Evolutionary conservation across 2,888 invertebrate genomes (phyloP).

Genomic region (Psococerastis gibbosa): DNA sequence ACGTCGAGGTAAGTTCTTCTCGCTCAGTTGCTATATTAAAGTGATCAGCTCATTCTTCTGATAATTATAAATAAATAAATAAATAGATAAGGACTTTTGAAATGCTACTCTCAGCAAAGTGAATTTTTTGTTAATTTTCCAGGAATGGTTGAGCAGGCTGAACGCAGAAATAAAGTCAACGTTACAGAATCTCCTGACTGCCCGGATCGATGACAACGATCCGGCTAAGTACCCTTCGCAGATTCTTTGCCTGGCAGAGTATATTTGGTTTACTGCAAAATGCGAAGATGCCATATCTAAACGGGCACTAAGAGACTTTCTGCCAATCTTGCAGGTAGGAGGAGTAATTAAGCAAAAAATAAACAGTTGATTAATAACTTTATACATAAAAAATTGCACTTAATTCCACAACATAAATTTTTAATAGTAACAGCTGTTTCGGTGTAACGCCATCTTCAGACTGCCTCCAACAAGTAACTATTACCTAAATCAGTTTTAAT

Average conservation of each 20-base stretch:
- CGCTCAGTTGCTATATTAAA: too few relatives aligned
- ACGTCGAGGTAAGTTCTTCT: constrained; percentile 47
- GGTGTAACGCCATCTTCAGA: too few relatives aligned
- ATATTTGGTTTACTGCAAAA: constrained; percentile 65
- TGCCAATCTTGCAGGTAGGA: constrained; percentile 29
- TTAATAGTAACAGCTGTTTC: too few relatives aligned
- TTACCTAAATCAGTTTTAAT: too few relatives aligned
- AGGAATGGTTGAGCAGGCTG: constrained; percentile 60
- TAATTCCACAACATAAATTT: too few relatives aligned
- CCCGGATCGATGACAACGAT: constrained; percentile 36
- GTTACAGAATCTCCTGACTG: constrained; percentile 45
- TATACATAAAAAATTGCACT: too few relatives aligned
- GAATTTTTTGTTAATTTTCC: constrained; percentile 19
- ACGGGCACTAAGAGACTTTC: constrained; percentile 36
- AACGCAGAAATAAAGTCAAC: constrained; percentile 66
- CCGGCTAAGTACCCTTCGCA: constrained; percentile 50
- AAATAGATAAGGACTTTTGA: too few relatives aligned
- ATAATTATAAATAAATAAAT: too few relatives aligned
- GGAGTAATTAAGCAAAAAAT: not conserved
- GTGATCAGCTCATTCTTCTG: too few relatives aligned
- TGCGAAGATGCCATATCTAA: constrained; percentile 60
- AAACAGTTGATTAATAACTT: too few relatives aligned
- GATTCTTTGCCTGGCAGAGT: constrained; percentile 69
- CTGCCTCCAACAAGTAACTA: too few relatives aligned
- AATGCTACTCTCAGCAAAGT: too few relatives aligned